Evolutionary conservation across 30 jellyfish, hydroid and myxozoan species (phyloP).

Genomic region (Aurelia sp.): DNA sequence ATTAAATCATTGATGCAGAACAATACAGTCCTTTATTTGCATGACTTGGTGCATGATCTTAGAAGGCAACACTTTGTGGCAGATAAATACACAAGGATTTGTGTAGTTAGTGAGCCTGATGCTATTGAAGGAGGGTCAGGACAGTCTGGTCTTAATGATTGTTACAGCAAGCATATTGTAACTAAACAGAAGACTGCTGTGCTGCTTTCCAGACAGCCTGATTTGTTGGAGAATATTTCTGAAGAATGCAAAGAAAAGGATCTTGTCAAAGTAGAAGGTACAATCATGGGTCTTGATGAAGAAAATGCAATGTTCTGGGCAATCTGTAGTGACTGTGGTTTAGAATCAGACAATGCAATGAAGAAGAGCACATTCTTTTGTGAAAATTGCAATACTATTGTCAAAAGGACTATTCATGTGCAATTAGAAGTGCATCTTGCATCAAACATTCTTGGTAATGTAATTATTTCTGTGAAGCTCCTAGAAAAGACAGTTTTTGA

Average conservation of each 20-base stretch:
- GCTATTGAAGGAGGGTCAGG: neutral
- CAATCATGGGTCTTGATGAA: constrained; percentile 33
- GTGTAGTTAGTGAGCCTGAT: neutral
- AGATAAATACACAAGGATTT: constrained; percentile 31
- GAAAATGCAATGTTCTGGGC: constrained; percentile 64
- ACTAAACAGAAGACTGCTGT: neutral
- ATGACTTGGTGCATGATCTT: neutral
- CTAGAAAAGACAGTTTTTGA: constrained; percentile 48
- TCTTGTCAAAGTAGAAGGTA: constrained; percentile 43
- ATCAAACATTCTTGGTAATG: neutral
- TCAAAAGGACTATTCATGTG: constrained; percentile 32
- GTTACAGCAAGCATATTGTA: neutral
- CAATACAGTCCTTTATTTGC: neutral
- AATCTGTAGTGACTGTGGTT: constrained; percentile 45
- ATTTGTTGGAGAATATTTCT: constrained; percentile 1
- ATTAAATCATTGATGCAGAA: constrained; percentile 6
- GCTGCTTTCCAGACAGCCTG: neutral
- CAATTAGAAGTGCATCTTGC: constrained; percentile 34
- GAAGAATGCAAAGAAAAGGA: neutral
- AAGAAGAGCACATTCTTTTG: constrained; percentile 17
- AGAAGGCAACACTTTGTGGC: neutral
- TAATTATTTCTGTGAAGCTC: constrained; percentile 19
- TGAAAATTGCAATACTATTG: constrained; percentile 9
- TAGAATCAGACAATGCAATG: constrained; percentile 17
- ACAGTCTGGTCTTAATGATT: no score